phyloP scores from a whole-genome alignment of 1,140 invertebrate species.

The Apocrypta bakeri region DNA sequence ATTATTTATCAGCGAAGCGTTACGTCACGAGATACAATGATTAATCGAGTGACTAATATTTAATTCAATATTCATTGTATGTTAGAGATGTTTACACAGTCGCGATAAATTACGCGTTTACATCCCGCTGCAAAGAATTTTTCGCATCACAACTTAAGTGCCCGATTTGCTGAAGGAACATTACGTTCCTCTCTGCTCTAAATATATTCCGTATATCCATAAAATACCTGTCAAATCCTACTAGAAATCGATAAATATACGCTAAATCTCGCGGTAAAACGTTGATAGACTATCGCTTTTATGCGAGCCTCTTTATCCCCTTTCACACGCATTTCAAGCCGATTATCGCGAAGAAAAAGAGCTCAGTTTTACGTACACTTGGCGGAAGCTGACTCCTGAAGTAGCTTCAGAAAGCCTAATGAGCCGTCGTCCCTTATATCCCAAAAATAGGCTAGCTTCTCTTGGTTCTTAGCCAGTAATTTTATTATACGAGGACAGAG shows the following conservation, averaged over 20 bases:
- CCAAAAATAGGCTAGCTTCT: conserved; percentile 12
- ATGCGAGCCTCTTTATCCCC: not conserved
- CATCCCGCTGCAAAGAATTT: not conserved
- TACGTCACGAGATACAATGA: not conserved
- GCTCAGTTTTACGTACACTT: conserved; percentile 5
- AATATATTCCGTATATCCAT: not conserved
- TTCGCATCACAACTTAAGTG: no score
- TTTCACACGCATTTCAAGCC: not conserved
- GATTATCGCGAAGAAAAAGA: no score
- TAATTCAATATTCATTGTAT: not conserved
- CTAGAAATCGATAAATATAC: not conserved
- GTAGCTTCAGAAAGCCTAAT: conserved; percentile 12
- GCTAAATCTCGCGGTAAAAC: not conserved
- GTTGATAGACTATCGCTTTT: not conserved
- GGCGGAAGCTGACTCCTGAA: not conserved
- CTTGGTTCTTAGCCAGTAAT: conserved; percentile 27
- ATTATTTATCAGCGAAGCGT: not conserved
- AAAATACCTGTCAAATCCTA: not conserved
- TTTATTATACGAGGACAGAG: not conserved
- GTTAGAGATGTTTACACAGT: not conserved
- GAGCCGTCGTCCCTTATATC: conserved; percentile 19
- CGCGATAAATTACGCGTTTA: not conserved
- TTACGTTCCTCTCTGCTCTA: no score
- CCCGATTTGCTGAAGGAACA: no score
- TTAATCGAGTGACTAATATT: not conserved